Evolutionary conservation across 2,888 invertebrate species (phyloP).

Genomic region (Aspidiotus rigidus): DNA sequence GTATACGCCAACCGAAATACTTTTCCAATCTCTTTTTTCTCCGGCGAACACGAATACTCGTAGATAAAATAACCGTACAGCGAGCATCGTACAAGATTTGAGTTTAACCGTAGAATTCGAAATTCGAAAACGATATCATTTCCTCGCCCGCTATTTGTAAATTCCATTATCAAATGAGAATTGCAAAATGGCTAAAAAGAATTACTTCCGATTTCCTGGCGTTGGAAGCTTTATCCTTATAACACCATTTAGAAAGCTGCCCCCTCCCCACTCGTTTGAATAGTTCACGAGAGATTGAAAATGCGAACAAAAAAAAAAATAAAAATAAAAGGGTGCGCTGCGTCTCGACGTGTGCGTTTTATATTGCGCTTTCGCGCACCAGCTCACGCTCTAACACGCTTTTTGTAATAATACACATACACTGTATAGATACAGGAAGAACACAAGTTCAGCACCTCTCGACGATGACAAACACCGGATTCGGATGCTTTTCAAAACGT

Average conservation of each 20-base stretch:
- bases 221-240: constrained; percentile 22
- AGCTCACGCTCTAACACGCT: too few relatives aligned
- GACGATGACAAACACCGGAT: constrained; percentile 29
- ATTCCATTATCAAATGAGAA: constrained; percentile 33
- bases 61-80: not conserved
- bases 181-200: constrained; percentile 33
- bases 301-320: constrained; percentile 29
- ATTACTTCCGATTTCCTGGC: constrained; percentile 34
- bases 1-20: too few relatives aligned
- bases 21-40: too few relatives aligned
- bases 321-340: not conserved
- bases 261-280: constrained; percentile 5
- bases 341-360: not conserved
- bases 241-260: constrained; percentile 23
- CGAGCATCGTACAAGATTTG: constrained; percentile 27
- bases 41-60: too few relatives aligned
- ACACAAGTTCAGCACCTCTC: constrained; percentile 28
- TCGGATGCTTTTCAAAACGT: constrained; percentile 29
- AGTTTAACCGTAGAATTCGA: constrained; percentile 32
- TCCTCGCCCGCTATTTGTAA: constrained; percentile 30
- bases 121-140: constrained; percentile 33
- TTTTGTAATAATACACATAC: too few relatives aligned
- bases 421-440: constrained; percentile 19
- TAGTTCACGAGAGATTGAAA: constrained; percentile 31
- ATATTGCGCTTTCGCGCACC: not conserved